Conservation (phyloP, 2,888 invertebrate species). For the Mythimna albipuncta region DNA sequence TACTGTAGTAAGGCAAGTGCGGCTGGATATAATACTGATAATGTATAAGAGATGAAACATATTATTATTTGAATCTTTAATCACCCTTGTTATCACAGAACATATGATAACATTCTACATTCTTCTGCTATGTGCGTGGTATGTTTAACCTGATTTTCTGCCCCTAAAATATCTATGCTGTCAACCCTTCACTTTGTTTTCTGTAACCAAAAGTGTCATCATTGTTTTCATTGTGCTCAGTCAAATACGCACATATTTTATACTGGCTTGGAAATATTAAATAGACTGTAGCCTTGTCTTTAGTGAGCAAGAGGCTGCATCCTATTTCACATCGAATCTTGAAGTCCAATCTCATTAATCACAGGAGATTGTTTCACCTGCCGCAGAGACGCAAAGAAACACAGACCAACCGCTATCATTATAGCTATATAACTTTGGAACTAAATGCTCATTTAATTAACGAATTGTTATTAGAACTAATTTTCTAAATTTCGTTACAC, state of each 20-base stretch:
- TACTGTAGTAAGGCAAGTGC: too few species aligned
- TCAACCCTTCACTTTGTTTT: neutral
- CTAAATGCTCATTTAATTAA: neutral
- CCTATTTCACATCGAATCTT: conserved; percentile 25
- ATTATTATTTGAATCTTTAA: neutral
- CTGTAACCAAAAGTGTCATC: neutral
- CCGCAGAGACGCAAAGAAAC: neutral
- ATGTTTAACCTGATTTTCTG: neutral
- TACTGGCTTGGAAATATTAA: conserved; percentile 11
- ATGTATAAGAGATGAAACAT: neutral
- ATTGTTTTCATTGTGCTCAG: neutral
- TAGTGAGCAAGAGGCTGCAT: conserved; percentile 22
- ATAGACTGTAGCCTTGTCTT: neutral
- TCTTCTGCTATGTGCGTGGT: too few species aligned
- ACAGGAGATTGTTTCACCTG: conserved; percentile 27
- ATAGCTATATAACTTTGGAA: neutral
- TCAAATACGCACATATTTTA: neutral
- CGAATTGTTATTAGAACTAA: neutral
- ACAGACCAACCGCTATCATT: neutral
- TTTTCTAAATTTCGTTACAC: neutral
- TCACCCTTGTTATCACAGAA: neutral
- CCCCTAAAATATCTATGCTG: neutral
- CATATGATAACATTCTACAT: too few species aligned
- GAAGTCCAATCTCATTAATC: conserved; percentile 26
- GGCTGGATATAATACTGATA: too few species aligned